Conservation (phyloP, 2,888 invertebrate genomes). For the Luperina nickerlii region DNA sequence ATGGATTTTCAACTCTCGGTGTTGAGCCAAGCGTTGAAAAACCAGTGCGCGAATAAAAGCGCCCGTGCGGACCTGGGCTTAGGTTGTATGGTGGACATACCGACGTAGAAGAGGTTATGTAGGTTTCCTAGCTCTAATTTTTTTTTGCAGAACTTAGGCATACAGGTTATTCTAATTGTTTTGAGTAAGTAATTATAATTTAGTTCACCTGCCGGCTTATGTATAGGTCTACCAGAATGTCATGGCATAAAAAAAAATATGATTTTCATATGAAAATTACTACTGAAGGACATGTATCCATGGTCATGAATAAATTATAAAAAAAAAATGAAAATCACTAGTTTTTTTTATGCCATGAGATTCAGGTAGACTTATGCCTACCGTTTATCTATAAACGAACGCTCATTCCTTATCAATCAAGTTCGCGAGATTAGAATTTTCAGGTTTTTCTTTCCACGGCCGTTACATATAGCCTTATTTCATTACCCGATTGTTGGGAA, state of each 20-base stretch:
- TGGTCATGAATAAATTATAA: too few species aligned
- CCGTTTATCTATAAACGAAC: background rate
- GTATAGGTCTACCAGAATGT: too few species aligned
- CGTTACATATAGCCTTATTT: constrained; percentile 6
- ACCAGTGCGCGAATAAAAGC: too few species aligned
- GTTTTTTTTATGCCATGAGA: too few species aligned
- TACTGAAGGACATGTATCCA: too few species aligned
- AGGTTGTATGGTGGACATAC: background rate
- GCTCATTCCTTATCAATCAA: constrained; percentile 25
- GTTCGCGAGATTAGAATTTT: constrained; percentile 26
- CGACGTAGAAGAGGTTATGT: background rate
- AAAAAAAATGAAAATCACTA: too few species aligned
- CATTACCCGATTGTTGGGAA: constrained; percentile 1
- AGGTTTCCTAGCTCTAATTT: background rate
- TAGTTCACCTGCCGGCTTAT: background rate
- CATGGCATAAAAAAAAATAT: too few species aligned
- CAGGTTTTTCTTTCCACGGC: constrained; percentile 1
- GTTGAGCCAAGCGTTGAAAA: too few species aligned
- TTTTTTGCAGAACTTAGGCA: too few species aligned
- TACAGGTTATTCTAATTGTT: background rate
- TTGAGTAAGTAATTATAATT: background rate
- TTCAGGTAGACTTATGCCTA: background rate
- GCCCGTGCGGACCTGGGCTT: background rate
- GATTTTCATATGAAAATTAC: too few species aligned
- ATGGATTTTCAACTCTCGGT: too few species aligned